Evolutionary conservation across 53 echinoderm and acorn worm species (phyloP), one percentile per base, ranked within the genome.

Genomic region (Patiria pectinifera): DNA sequence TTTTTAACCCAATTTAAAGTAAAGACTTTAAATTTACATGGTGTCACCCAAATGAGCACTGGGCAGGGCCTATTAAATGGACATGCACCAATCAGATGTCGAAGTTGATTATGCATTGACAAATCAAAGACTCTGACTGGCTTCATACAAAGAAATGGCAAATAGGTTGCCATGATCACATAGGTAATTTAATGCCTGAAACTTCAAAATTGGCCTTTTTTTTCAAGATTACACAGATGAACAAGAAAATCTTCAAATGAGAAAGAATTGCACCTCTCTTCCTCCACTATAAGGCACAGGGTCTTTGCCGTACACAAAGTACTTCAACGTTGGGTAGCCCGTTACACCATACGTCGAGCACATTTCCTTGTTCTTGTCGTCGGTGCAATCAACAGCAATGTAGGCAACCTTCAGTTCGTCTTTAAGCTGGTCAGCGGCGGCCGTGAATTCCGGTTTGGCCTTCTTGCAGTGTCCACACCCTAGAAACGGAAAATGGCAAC

Each of bases 391-490:
- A 18, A 98, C 75, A 45, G 98, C 98, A 19, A 91, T 94, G 93
- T 91, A 98, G 6, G 96, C 92, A 77, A 94, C 98, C 83, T 98
- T 98, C 45, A 82, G 69, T 77, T 98, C 96, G 23, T 95, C 96
- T 79, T 98, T 96, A 45, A 98, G 91, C 48, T 95, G 48, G 8
- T 96, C 96, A 47, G 98, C 98, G 35, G 98, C 96, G 44, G 87
- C 92, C 76, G 83, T 91, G 82, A 85, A 98, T 48, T 96, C 96
- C 45, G 98, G 98, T 74, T 98, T 98, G 7, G 98, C 98, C 46
- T 93, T 95, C 84, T 98, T 98, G 69, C 98, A 98, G 85, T 98
- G 98, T 72, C 98, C 98, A 94, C 98, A 98, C 98, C 98, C 98
- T 98, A 45, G 4, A n/a, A 74, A 74, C 2, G 4, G 11, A 22